Conservation (phyloP, 2,797 vertebrate genomes). For the Hyperoplus lanceolatus region DNA sequence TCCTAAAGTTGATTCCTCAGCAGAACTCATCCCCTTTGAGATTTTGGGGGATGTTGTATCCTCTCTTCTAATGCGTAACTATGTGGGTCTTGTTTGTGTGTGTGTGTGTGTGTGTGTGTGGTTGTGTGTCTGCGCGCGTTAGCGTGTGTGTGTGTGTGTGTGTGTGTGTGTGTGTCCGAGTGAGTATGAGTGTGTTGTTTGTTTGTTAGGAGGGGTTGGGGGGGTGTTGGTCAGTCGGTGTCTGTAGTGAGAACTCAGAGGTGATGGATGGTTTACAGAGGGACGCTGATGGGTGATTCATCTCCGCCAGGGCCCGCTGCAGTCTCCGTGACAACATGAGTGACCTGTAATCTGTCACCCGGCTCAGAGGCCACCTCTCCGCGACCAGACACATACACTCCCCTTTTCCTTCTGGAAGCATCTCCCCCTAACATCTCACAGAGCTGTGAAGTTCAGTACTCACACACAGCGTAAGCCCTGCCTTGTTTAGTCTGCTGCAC, state of each 20-base stretch:
- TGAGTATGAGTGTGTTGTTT: conserved; percentile 1
- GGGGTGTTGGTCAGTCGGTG: conserved; percentile 20
- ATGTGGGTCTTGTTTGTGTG: conserved; percentile 29
- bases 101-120: conserved; percentile 21
- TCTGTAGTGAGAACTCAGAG: conserved; percentile 73
- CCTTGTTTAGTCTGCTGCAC: conserved; percentile 30
- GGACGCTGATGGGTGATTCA: conserved; percentile 84
- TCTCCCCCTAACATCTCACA: conserved; percentile 62
- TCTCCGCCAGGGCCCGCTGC: conserved; percentile 72
- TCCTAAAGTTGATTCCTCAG: conserved; percentile 75
- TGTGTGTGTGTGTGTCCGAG: background rate
- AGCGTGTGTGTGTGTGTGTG: background rate
- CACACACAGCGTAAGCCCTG: conserved; percentile 25
- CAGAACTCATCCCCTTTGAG: conserved; percentile 68
- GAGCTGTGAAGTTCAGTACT: conserved; percentile 62
- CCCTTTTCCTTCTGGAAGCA: conserved; percentile 49
- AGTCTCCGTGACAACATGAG: conserved; percentile 78
- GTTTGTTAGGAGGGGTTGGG: background rate
- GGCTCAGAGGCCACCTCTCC: conserved; percentile 77
- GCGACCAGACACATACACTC: conserved; percentile 68
- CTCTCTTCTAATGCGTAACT: conserved; percentile 30
- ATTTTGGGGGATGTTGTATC: conserved; percentile 47
- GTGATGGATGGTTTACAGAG: conserved; percentile 87
- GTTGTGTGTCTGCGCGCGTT: background rate
- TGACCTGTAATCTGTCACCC: conserved; percentile 85